phyloP scores from a whole-genome alignment of 2,113 vertebrate genomes.

The Octodon degus region DNA sequence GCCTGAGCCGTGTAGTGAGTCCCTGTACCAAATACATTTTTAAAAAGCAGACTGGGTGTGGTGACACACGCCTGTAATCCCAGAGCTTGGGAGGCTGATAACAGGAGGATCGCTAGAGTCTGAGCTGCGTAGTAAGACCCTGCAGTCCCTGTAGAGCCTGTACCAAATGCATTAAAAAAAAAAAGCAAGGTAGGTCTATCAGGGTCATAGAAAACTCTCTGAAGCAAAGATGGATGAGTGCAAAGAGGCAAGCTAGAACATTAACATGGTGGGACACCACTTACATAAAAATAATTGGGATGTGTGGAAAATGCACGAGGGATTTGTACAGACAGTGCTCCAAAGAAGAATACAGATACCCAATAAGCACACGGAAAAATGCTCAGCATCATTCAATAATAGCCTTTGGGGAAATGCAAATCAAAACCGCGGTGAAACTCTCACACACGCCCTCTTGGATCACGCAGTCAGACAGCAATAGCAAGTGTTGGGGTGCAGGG shows the following conservation, averaged over 20 bases:
- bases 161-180: too few relatives aligned
- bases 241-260: neutral
- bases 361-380: neutral
- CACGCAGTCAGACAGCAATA: neutral
- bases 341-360: neutral
- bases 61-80: too few relatives aligned
- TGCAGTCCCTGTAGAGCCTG: too few relatives aligned
- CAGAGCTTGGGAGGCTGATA: too few relatives aligned
- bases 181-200: neutral
- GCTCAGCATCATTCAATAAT: neutral
- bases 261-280: neutral
- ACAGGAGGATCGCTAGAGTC: too few relatives aligned
- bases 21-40: too few relatives aligned
- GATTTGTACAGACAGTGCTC: constrained; percentile 11
- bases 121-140: too few relatives aligned
- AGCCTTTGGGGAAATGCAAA: neutral
- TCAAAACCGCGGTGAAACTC: neutral
- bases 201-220: neutral
- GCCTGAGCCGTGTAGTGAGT: too few relatives aligned
- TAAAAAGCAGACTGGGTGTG: too few relatives aligned
- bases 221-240: neutral
- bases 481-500: neutral
- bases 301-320: neutral
- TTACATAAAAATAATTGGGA: neutral
- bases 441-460: neutral